Evolutionary conservation across 2,113 vertebrate genomes (phyloP).

Genomic region (Paradoxurus hermaphroditus): DNA sequence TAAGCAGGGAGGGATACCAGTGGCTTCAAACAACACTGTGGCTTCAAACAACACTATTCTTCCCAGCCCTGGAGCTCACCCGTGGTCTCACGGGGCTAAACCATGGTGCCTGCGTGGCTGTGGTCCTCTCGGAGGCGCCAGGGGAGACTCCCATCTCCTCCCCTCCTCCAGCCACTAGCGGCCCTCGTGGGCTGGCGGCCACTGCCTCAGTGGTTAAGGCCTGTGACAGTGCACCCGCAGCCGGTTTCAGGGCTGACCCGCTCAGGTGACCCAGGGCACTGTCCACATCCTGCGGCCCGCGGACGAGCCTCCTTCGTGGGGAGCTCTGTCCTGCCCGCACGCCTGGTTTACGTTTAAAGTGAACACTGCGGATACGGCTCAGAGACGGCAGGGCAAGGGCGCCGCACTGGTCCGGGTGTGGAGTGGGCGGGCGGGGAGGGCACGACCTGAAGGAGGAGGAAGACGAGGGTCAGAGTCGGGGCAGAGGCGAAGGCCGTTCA

Average conservation of each 20-base stretch:
- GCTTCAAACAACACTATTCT: neutral
- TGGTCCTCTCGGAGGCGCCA: fast-evolving
- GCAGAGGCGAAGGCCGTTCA: neutral
- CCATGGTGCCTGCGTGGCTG: neutral
- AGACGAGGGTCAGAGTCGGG: too few species aligned
- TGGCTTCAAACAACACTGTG: too few species aligned
- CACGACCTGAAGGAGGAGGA: neutral
- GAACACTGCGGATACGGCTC: neutral
- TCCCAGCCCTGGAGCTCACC: neutral
- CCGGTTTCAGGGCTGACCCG: fast-evolving
- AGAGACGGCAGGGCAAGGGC: fast-evolving
- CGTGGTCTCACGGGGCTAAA: fast-evolving
- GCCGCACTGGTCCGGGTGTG: fast-evolving
- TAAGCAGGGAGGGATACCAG: fast-evolving
- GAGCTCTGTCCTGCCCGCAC: fast-evolving
- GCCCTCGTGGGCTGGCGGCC: fast-evolving
- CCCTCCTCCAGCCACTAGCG: fast-evolving
- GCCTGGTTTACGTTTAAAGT: neutral
- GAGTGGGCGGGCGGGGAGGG: fast-evolving
- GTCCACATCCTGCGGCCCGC: neutral
- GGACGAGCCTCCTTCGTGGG: neutral
- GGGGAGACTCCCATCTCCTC: neutral
- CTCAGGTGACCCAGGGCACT: neutral
- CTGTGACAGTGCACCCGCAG: fast-evolving
- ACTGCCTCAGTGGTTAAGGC: neutral